These are phyloP conservation scores for Gymnoscopelus microlampas DNA, from an alignment of 2,797 vertebrate species.

Conservation along the genomic window DNA sequence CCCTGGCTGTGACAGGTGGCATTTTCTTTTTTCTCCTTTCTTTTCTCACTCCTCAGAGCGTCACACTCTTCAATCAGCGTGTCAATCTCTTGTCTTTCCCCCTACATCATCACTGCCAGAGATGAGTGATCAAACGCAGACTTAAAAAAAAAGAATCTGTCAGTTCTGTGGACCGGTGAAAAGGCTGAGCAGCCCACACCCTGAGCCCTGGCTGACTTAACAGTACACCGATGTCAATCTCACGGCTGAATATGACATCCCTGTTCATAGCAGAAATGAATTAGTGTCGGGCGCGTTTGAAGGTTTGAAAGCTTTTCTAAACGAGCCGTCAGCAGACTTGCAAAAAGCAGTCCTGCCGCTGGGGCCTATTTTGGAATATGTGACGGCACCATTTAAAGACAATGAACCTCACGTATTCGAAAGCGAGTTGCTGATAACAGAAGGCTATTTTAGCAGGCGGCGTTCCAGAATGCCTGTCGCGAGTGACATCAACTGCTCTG, in stretches of 20 bases:
- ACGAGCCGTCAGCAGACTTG: neutral
- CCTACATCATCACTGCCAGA: neutral
- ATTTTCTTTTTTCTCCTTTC: too few species aligned
- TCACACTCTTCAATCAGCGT: neutral
- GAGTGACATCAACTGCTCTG: too few species aligned
- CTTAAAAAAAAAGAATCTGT: neutral
- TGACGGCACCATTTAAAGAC: neutral
- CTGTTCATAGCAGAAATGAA: neutral
- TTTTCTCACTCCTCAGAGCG: too few species aligned
- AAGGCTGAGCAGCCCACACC: neutral
- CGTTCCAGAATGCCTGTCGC: too few species aligned
- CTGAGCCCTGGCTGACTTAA: too few species aligned
- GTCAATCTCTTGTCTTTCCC: neutral
- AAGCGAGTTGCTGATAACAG: too few species aligned
- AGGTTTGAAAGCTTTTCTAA: neutral
- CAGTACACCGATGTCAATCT: too few species aligned
- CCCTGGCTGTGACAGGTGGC: neutral
- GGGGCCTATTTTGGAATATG: slow-evolving; percentile 1
- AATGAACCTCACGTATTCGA: neutral
- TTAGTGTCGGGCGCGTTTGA: neutral
- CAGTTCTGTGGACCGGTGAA: neutral
- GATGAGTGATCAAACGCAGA: neutral
- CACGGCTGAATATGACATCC: neutral
- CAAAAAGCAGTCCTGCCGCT: neutral
- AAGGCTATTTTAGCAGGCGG: too few species aligned